phyloP scores from a whole-genome alignment of 2,797 vertebrate species.

The Lepidocolaptes lacrymiger region DNA sequence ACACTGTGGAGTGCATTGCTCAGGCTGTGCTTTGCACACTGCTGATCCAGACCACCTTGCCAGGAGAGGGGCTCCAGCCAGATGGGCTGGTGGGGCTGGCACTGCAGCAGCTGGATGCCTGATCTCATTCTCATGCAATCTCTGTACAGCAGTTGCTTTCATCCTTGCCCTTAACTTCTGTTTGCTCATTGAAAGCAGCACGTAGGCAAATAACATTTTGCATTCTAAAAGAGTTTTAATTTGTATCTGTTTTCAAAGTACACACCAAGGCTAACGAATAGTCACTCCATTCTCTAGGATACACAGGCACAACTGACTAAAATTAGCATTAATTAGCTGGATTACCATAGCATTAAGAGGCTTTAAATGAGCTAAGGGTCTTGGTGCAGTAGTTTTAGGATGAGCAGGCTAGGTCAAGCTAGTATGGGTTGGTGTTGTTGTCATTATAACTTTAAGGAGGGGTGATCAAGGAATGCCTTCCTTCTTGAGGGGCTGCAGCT shows the following conservation, averaged over 20 bases:
- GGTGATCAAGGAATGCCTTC: neutral
- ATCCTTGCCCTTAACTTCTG: conserved; percentile 20
- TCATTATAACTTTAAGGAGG: neutral
- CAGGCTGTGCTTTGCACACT: neutral
- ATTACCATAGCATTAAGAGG: neutral
- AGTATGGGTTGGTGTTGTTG: neutral
- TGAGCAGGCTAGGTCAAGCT: neutral
- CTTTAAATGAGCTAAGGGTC: neutral
- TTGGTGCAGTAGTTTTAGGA: neutral
- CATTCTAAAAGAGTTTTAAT: conserved; percentile 65
- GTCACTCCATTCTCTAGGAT: conserved; percentile 29
- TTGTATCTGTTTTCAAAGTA: conserved; percentile 62
- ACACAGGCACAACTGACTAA: conserved; percentile 18
- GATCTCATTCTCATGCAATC: conserved; percentile 33
- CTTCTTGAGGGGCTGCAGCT: neutral
- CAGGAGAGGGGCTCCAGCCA: neutral
- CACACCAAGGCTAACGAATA: conserved; percentile 51
- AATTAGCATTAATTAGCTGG: conserved; percentile 52
- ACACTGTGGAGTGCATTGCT: neutral
- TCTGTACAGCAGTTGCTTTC: neutral
- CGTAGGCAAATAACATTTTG: conserved; percentile 55
- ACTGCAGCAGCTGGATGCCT: neutral
- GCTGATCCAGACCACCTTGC: neutral
- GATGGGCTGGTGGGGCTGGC: neutral
- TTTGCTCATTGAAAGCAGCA: conserved; percentile 42